Percentiles rank a stretch among this genome's conserved stretches.
Evolutionary conservation across 2,113 vertebrate genomes (phyloP).

Genomic region (Gymnorhina tibicen): DNA sequence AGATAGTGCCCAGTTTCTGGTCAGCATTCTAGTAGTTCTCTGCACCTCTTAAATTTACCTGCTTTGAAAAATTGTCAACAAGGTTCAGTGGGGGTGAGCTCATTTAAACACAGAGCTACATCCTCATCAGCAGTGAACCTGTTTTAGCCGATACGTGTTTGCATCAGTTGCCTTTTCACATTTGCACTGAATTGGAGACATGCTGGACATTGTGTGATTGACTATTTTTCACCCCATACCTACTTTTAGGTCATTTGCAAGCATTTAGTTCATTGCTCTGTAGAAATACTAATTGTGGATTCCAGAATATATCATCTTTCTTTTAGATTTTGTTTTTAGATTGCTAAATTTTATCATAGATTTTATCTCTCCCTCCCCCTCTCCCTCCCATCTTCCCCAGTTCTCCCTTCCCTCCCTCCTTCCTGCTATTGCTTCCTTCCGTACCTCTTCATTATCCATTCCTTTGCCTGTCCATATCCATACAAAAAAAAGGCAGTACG

Average conservation of each 20-base stretch:
- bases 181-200: neutral
- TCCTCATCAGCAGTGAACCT: neutral
- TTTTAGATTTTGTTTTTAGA: neutral
- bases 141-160: neutral
- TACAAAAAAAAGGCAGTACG: neutral
- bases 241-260: neutral
- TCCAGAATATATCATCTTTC: neutral
- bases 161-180: neutral
- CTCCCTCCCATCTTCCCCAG: neutral
- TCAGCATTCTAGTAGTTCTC: neutral
- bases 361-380: neutral
- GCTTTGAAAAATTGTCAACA: neutral
- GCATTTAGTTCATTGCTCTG: neutral
- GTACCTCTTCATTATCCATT: neutral
- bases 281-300: neutral
- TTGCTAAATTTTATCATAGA: neutral
- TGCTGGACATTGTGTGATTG: neutral
- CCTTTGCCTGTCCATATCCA: neutral
- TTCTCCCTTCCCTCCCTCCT: neutral
- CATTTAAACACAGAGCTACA: neutral
- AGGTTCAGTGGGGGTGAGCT: fast-evolving
- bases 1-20: neutral
- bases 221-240: neutral
- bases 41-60: neutral
- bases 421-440: neutral